Conservation (phyloP, 2,113 vertebrate genomes). For the Centropus unirufus region DNA sequence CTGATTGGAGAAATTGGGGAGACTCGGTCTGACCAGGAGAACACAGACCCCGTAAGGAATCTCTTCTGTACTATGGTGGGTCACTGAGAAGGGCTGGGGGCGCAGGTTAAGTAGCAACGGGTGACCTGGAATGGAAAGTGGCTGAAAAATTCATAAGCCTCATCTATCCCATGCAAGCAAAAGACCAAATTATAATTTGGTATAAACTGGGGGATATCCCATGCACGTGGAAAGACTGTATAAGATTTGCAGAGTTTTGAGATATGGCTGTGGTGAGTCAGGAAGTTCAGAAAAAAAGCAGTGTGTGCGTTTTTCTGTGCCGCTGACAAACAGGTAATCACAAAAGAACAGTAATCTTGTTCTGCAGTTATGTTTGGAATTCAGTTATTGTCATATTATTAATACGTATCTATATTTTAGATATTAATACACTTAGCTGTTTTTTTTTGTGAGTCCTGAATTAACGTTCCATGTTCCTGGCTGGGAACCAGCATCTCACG, state of each 20-base stretch:
- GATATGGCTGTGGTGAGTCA: not conserved
- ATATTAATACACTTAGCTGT: not conserved
- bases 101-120: not conserved
- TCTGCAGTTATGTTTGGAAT: not conserved
- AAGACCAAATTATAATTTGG: not conserved
- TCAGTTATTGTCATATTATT: not conserved
- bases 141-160: not conserved
- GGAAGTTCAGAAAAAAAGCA: not conserved
- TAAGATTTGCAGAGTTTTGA: not conserved
- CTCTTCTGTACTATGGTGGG: not conserved
- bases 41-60: constrained; percentile 81
- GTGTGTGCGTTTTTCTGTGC: not conserved
- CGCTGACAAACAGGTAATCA: not conserved
- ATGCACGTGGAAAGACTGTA: not conserved
- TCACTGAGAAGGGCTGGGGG: not conserved
- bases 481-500: not conserved
- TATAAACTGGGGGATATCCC: not conserved
- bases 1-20: constrained; percentile 81
- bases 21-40: constrained; percentile 89
- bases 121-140: not conserved
- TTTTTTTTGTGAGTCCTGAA: not conserved
- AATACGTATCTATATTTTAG: no score
- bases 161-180: not conserved
- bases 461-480: not conserved
- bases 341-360: not conserved